Evolutionary conservation across 2,797 vertebrate genomes (phyloP).

Genomic region (Melopsittacus undulatus): DNA sequence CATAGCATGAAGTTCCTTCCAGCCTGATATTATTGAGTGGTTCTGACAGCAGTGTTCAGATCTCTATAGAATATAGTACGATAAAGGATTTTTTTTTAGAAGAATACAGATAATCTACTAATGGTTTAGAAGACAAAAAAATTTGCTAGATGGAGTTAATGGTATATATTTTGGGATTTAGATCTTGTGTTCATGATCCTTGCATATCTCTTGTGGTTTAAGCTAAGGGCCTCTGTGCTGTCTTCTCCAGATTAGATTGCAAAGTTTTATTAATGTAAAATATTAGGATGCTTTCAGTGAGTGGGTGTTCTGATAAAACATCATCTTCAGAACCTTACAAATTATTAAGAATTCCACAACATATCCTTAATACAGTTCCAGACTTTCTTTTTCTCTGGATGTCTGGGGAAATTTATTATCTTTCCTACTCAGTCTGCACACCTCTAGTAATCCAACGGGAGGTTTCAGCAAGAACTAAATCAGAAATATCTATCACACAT

Average conservation of each 20-base stretch:
- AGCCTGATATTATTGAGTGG: neutral
- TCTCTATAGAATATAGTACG: neutral
- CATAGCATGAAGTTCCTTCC: neutral
- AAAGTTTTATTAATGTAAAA: neutral
- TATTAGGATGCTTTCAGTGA: neutral
- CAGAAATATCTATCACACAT: rapidly evolving
- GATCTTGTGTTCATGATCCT: neutral
- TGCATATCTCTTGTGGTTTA: neutral
- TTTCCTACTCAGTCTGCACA: neutral
- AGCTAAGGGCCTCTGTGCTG: neutral
- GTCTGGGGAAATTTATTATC: neutral
- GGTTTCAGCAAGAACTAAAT: neutral
- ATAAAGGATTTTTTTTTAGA: neutral
- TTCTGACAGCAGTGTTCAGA: neutral
- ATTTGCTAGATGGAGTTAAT: neutral
- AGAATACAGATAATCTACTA: neutral
- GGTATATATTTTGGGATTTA: neutral
- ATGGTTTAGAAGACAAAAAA: neutral
- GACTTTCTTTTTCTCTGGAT: neutral
- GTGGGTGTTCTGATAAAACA: neutral
- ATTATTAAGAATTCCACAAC: neutral
- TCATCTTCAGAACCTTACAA: neutral
- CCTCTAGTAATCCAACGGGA: neutral
- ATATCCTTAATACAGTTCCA: neutral
- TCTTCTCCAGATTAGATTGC: neutral